Percentiles rank a stretch among this genome's conserved stretches.
phyloP scores from a whole-genome alignment of 92 coral and sea anemone species.

The Galaxea fascicularis region DNA sequence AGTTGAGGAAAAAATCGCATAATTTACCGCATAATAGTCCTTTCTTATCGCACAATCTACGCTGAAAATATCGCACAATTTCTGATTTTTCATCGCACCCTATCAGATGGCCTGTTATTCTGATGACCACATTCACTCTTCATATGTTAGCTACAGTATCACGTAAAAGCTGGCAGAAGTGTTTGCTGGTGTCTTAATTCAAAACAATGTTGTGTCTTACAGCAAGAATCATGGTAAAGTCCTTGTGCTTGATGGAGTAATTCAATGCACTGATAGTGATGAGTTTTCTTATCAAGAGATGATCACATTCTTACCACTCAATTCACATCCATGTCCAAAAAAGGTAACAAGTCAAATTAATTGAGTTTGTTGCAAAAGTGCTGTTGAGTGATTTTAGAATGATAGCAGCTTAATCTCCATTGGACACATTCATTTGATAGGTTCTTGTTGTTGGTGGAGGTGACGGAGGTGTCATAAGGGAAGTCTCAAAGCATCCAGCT shows the following conservation, averaged over 20 bases:
- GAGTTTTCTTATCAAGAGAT: slow-evolving; percentile 98
- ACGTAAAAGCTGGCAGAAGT: too few species aligned
- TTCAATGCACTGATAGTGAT: slow-evolving; percentile 96
- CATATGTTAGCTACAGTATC: too few species aligned
- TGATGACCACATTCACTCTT: too few species aligned
- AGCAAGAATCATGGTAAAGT: slow-evolving; percentile 93
- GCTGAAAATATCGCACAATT: too few species aligned
- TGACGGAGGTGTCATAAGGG: slow-evolving; percentile 99
- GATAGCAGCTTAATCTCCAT: background rate
- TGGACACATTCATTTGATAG: slow-evolving; percentile 31
- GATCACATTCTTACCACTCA: slow-evolving; percentile 91
- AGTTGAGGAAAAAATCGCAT: too few species aligned
- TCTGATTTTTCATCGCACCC: too few species aligned
- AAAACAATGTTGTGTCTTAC: background rate
- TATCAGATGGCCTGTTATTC: too few species aligned
- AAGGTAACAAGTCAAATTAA: slow-evolving; percentile 72
- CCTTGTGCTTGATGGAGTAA: slow-evolving; percentile 93
- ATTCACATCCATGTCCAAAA: slow-evolving; percentile 94
- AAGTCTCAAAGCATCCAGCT: slow-evolving; percentile 88
- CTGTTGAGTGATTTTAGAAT: background rate
- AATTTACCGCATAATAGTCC: too few species aligned
- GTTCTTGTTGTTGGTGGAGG: slow-evolving; percentile 99
- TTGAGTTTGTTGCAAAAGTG: too few species aligned
- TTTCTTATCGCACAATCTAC: too few species aligned
- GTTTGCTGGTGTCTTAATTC: background rate